Evolutionary conservation across 2,113 vertebrate species (phyloP), one percentile per base, ranked within the genome.

Genomic region (Serilophus lunatus): DNA sequence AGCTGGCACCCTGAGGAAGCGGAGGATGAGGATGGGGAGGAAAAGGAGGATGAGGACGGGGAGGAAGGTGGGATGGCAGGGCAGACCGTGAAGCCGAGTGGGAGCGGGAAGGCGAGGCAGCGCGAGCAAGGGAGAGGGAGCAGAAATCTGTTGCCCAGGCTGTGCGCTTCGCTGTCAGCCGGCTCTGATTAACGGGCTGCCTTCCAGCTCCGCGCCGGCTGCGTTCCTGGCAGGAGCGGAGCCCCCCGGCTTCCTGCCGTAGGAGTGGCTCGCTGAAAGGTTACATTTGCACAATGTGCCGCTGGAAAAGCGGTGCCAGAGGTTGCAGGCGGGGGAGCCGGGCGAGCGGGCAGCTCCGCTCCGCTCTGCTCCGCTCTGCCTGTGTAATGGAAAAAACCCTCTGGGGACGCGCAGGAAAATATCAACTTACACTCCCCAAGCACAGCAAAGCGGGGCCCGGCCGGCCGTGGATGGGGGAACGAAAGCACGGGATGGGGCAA

Each of bases 221-320:
- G 98, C 98, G 97, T 98, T 99, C 98, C 98, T 98, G 98, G 98
- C 98, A 99, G 97, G 95, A 98, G 98, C 98, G 61, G 38, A 96
- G 96, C 98, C 97, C 97, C 97, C 97, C 96, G 94, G 98, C 98
- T 98, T 98, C 98, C 98, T 97, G 98, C 98, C 95, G 97, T 97
- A 97, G 98, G 98, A 96, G 97, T 95, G 97, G 98, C 98, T 98
- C 98, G 95, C 96, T 95, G 97, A 98, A 98, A 99, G 98, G 98
- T 98, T 98, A 98, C 98, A 99, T 99, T 98, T 99, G 98, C 98
- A 98, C 98, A 98, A 98, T 98, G 98, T 98, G 98, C 98, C 97
- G 98, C 97, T 98, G 98, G 98, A 98, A 98, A 95, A 96, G 98
- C 98, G 93, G 96, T 97, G 97, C 97, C 93, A 92, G 92, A 87